Conservation (phyloP, 2,113 vertebrate species). For the Scortum barcoo region DNA sequence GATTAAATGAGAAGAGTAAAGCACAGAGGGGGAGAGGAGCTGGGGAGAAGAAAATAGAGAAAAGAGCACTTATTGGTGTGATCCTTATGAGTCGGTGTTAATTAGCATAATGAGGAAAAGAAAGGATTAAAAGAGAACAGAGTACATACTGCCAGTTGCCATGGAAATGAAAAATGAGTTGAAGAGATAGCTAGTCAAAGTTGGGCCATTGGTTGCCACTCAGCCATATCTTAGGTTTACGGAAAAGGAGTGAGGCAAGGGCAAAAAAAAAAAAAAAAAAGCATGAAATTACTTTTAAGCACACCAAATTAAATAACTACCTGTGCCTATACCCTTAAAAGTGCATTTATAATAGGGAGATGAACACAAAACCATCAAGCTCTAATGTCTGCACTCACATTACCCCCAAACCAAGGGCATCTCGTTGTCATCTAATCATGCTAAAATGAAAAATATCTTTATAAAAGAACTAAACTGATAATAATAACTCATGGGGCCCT, state of each 20-base stretch:
- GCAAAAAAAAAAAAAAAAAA: not conserved
- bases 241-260: not conserved
- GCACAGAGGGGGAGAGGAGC: constrained; percentile 37
- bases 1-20: constrained; percentile 61
- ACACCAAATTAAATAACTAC: not conserved
- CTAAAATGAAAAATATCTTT: not conserved
- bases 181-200: constrained; percentile 44
- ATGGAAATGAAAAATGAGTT: constrained; percentile 70
- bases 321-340: not conserved
- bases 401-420: not conserved
- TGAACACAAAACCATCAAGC: not conserved
- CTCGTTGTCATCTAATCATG: not conserved
- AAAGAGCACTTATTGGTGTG: constrained; percentile 71
- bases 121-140: constrained; percentile 58
- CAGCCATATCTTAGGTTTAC: constrained; percentile 10
- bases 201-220: constrained; percentile 31
- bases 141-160: constrained; percentile 59
- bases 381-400: not conserved
- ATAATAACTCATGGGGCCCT: not conserved
- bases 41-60: constrained; percentile 53
- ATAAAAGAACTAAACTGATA: not conserved
- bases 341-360: not conserved
- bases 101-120: constrained; percentile 77
- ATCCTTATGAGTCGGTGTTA: constrained; percentile 70
- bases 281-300: not conserved